Base-by-base conservation (phyloP, 2,888 invertebrate genomes). In the Pheosia tremula region DNA sequence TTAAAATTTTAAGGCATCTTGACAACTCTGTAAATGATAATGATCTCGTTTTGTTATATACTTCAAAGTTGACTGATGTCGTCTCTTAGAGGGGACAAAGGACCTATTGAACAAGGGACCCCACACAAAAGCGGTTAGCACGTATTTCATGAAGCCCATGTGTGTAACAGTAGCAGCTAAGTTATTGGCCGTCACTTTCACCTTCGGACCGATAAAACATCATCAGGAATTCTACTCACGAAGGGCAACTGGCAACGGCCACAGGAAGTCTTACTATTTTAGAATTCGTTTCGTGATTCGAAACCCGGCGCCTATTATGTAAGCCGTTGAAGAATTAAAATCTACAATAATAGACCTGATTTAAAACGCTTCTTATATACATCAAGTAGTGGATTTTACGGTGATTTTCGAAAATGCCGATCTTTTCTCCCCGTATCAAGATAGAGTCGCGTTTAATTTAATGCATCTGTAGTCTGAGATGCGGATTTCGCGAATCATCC, bases 221-320 rank as follows among this genome's bases (percentile, higher is more conserved):
- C 69, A 79, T 86, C 77, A 79, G 64, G 68, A 72, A 89, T 88
- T 87, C 89, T 37, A 68, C 62, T 66, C 89, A 86, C 87, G 86
- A 74, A 76, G 66, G 67, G 72, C 63, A 67, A 64, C 74, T 80
- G 78, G 81, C 81, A 58, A 71, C 69, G 64, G 68, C 68, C 73
- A 68, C 77, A 85, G 86, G 85, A 86, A 84, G 83, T 80, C 66
- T 37, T 69, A 63, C 65, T 68, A 68, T 67, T 69, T 86, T 83
- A 67, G 67, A 77, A 88, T 87, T 83, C 84, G 61, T 73, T 62
- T 41, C 66, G 70, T 72, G 83, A 78, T 78, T 78, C 77, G 79
- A 80, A 83, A 84, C 74, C 74, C 62, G 67, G 68, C 77, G 74
- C 72, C 69, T 58, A 73, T 82, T 81, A 72, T 64, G 64, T 72